Base-by-base conservation (phyloP, 2,797 vertebrate genomes). In the Rhinichthys osculus region DNA sequence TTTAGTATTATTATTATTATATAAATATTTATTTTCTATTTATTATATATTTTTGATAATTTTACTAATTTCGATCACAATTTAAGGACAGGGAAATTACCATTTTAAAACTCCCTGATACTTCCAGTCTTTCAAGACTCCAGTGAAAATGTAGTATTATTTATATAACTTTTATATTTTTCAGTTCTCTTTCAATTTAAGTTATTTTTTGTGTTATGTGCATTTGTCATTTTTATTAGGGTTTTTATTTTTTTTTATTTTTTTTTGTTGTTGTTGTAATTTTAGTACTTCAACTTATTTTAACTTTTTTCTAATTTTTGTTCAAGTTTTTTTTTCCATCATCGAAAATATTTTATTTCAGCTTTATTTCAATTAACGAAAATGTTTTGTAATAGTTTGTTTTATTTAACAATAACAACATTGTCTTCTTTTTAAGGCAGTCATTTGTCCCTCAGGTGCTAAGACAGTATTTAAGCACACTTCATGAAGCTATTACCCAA, bases 401-500 rank as follows among this genome's bases (percentile, higher is more conserved):
- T 66, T 16, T 30, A 30, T 66, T 66, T 66, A 64, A 16, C 13
- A 64, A 30, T 30, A 64, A 64, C 59, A 6, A 14, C 11, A 64
- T n/a, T 13, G 11, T 14, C 11, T 33, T 67, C 30, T 52, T 74
- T 74, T 33, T 5, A 47, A 50, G 23, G 7, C 21, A n/a, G 35
- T 9, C 19, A 47, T 69, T 52, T 81, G 44, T 19, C 42, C 10
- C 11, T 23, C 5, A 69, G 42, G 21, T 38, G 6, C 11, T 23
- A 42, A 35, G 47, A 33, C 10, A 33, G 27, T 66, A 64, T 66
- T 16, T 64, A 52, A 38, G 62, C 5, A 59, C 17, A 78, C 21
- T 23, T 85, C 23, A 44, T 19, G 13, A 81, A 13, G 35, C 21
- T 1, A 95, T 96, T 95, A 99, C 98, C 98, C 85, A 99, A 93